These are phyloP conservation scores for Amphiprion ocellaris DNA, from an alignment of 2,113 vertebrate species.

Conservation along the genomic window DNA sequence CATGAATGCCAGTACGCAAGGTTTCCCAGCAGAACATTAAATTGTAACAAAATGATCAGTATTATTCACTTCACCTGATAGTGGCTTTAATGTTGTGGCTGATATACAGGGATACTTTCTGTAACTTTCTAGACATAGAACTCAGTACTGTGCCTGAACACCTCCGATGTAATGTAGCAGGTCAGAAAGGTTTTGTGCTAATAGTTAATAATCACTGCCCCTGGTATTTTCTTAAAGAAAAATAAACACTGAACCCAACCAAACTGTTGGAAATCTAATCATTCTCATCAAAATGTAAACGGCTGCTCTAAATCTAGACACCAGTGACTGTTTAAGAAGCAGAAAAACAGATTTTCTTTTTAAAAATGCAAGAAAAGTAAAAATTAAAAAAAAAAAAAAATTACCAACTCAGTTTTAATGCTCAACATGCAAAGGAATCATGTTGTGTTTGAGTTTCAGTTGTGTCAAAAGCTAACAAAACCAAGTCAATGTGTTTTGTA, in stretches of 20 bases:
- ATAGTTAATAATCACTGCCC: conserved; percentile 4
- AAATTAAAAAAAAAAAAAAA: background rate
- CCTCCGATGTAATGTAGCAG: background rate
- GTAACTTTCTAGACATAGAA: too few relatives aligned
- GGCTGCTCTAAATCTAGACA: background rate
- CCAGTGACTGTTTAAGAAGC: background rate
- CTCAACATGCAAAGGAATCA: background rate
- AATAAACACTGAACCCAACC: too few relatives aligned
- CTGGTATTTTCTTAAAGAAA: background rate
- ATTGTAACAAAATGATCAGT: too few relatives aligned
- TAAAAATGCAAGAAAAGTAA: background rate
- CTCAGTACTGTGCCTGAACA: background rate
- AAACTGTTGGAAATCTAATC: background rate
- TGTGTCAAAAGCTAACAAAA: conserved; percentile 36
- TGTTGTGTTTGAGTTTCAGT: conserved; percentile 69
- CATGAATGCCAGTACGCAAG: too few relatives aligned
- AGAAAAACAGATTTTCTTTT: background rate
- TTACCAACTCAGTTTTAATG: background rate
- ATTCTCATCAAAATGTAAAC: conserved; percentile 5
- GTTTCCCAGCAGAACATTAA: too few relatives aligned
- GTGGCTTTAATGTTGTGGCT: too few relatives aligned
- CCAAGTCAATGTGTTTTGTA: background rate
- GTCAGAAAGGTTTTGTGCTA: background rate
- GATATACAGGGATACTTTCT: too few relatives aligned
- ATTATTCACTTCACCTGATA: too few relatives aligned